Evolutionary conservation across 2,888 invertebrate species (phyloP).

Genomic region (Troglohyphantes excavatus): DNA sequence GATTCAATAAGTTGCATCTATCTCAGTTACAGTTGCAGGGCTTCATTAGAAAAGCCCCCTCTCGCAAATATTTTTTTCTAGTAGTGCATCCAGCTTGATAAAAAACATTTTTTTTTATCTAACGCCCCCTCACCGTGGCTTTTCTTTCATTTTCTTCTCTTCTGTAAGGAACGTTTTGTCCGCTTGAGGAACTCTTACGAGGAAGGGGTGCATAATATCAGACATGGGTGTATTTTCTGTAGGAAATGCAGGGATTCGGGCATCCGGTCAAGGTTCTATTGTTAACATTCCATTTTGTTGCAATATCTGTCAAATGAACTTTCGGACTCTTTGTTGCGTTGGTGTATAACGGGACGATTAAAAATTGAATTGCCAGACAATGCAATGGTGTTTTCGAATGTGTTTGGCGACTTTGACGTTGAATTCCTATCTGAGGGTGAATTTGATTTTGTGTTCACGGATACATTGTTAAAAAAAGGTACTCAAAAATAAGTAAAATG

Average conservation of each 20-base stretch:
- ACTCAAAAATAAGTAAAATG: too few relatives aligned
- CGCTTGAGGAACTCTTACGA: neutral
- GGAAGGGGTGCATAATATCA: conserved; percentile 31
- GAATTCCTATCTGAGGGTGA: too few relatives aligned
- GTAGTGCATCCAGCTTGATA: neutral
- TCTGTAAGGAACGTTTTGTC: neutral
- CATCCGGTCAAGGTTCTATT: neutral
- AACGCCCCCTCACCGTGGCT: neutral
- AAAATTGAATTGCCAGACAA: too few relatives aligned
- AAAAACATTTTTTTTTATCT: conserved; percentile 23
- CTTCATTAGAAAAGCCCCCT: conserved; percentile 51
- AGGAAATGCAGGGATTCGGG: neutral
- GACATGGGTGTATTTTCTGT: too few relatives aligned
- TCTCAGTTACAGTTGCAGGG: conserved; percentile 47
- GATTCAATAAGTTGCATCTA: conserved; percentile 55
- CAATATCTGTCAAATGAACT: neutral
- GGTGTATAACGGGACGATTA: too few relatives aligned
- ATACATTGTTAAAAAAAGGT: too few relatives aligned
- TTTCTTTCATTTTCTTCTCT: conserved; percentile 19
- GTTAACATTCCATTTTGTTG: neutral
- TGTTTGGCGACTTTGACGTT: too few relatives aligned
- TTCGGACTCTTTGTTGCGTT: neutral
- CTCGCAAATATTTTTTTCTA: conserved; percentile 22
- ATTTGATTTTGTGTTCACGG: too few relatives aligned
- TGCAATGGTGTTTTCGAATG: too few relatives aligned